Evolutionary conservation across 2,113 vertebrate species (phyloP).

Genomic region (Vimba vimba): DNA sequence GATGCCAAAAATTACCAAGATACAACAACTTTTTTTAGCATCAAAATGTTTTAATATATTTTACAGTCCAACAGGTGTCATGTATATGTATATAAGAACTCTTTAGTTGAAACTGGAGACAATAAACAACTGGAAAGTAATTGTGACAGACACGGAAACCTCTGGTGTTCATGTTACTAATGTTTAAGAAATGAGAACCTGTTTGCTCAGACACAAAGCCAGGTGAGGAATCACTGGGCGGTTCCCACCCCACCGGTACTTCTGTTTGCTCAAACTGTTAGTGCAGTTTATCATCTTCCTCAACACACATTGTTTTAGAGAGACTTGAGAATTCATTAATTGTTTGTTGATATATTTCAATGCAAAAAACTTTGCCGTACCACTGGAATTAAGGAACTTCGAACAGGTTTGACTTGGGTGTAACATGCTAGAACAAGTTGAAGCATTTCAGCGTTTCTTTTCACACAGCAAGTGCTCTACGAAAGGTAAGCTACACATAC

Average conservation of each 20-base stretch:
- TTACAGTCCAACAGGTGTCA: not conserved
- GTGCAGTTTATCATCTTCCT: not conserved
- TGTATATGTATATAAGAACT: too few species aligned
- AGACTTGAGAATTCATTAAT: not conserved
- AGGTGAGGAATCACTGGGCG: too few species aligned
- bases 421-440: not conserved
- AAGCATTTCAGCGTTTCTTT: not conserved
- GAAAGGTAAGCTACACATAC: constrained; percentile 36
- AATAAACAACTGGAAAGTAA: too few species aligned
- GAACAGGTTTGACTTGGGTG: not conserved
- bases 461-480: not conserved
- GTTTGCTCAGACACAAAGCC: too few species aligned
- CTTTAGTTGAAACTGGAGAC: too few species aligned
- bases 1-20: too few species aligned
- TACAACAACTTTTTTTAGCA: too few species aligned
- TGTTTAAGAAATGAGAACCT: too few species aligned
- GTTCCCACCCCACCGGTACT: too few species aligned
- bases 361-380: not conserved
- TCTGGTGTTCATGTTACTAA: too few species aligned
- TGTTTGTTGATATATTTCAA: not conserved
- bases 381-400: not conserved
- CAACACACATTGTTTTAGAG: not conserved
- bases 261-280: not conserved
- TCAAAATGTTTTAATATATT: not conserved
- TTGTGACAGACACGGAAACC: too few species aligned